Evolutionary conservation across 2,888 invertebrate genomes (phyloP).

Genomic region (Eugnorisma glareosa): DNA sequence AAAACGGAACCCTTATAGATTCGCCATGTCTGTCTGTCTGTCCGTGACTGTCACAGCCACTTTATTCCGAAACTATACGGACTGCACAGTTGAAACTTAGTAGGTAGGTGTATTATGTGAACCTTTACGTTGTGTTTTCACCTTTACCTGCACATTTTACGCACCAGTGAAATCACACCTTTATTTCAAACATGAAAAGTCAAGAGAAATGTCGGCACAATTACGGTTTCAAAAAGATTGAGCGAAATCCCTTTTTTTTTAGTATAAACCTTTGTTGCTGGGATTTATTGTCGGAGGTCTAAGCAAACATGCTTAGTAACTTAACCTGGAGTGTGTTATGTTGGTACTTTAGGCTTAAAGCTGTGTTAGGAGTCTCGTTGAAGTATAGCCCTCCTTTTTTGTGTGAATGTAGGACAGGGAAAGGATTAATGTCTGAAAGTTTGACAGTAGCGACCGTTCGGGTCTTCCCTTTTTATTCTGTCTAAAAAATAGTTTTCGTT

Average conservation of each 20-base stretch:
- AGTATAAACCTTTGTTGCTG: conserved; percentile 25
- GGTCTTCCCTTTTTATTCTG: neutral
- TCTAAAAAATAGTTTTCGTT: neutral
- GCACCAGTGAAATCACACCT: conserved; percentile 19
- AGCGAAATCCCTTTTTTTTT: conserved; percentile 48
- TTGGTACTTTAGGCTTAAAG: conserved; percentile 30
- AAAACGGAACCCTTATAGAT: too few relatives aligned
- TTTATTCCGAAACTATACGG: too few relatives aligned
- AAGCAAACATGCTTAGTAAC: conserved; percentile 53
- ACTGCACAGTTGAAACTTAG: too few relatives aligned
- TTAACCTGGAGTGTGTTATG: conserved; percentile 52
- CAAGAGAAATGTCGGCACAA: conserved; percentile 45
- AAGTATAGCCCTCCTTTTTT: conserved; percentile 19
- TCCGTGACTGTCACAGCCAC: too few relatives aligned
- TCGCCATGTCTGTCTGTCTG: too few relatives aligned
- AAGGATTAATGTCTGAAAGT: conserved; percentile 7
- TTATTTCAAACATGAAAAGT: conserved; percentile 37
- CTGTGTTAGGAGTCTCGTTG: conserved; percentile 1
- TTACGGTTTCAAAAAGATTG: conserved; percentile 60
- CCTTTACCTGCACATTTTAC: neutral
- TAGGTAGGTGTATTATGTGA: too few relatives aligned
- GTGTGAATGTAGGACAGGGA: conserved; percentile 1
- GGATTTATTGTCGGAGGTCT: conserved; percentile 48
- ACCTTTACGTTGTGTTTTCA: too few relatives aligned
- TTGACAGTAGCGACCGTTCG: neutral